Evolutionary conservation across 2,888 invertebrate species (phyloP).

Genomic region (Polyploca ridens): DNA sequence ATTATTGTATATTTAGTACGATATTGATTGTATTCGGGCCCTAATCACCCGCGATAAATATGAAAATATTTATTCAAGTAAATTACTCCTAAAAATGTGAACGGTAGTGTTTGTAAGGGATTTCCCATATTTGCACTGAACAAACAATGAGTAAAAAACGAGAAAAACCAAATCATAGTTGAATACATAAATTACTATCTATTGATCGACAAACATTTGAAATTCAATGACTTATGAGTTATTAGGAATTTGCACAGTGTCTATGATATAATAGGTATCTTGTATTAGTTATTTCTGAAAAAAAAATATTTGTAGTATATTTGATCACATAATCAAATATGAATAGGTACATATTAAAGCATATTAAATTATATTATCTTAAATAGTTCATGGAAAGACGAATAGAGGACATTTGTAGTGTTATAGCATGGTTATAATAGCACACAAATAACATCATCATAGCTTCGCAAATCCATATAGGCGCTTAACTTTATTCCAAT

Average conservation of each 20-base stretch:
- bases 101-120: slow-evolving; percentile 36
- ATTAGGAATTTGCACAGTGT: not conserved
- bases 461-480: slow-evolving; percentile 14
- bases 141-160: slow-evolving; percentile 31
- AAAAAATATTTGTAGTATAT: no score
- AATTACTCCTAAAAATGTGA: slow-evolving; percentile 20
- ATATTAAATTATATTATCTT: no score
- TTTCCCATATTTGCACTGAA: slow-evolving; percentile 34
- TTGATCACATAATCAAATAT: no score
- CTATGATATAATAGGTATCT: not conserved
- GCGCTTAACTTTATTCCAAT: slow-evolving; percentile 20
- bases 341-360: no score
- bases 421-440: no score
- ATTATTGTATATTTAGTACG: not conserved
- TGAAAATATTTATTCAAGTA: not conserved
- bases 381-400: no score
- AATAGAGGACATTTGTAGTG: no score
- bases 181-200: slow-evolving; percentile 14
- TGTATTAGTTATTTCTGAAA: no score
- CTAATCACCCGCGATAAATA: not conserved
- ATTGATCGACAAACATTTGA: slow-evolving; percentile 16
- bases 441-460: not conserved
- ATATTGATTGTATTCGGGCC: not conserved
- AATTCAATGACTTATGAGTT: slow-evolving; percentile 4
- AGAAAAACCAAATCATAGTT: slow-evolving; percentile 14